A percentile compares a stretch with the other conserved stretches of the same genome.
These are phyloP conservation scores for Notodonta dromedarius DNA, from an alignment of 2,888 invertebrate species.

Conservation along the genomic window DNA sequence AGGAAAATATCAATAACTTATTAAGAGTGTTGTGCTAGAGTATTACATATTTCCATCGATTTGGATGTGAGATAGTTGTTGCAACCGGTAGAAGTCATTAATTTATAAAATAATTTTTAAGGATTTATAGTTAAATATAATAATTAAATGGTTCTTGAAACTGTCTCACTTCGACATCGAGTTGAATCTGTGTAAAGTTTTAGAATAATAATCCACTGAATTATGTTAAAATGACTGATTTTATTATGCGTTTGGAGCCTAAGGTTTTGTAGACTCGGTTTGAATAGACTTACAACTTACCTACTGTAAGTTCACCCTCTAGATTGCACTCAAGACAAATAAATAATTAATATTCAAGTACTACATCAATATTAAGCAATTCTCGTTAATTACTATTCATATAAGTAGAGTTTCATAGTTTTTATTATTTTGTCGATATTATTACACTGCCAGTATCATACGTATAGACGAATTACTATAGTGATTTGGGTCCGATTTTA, in stretches of 20 bases:
- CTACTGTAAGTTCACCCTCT: slow-evolving; percentile 76
- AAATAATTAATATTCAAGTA: slow-evolving; percentile 62
- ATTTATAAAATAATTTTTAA: slow-evolving; percentile 80
- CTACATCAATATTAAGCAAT: slow-evolving; percentile 77
- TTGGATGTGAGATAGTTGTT: slow-evolving; percentile 76
- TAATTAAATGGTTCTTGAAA: slow-evolving; percentile 67
- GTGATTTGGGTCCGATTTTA: slow-evolving; percentile 80
- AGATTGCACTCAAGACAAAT: slow-evolving; percentile 79
- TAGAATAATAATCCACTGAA: slow-evolving; percentile 76
- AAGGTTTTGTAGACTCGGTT: slow-evolving; percentile 82
- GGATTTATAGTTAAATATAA: slow-evolving; percentile 80
- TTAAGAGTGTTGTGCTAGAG: slow-evolving; percentile 84
- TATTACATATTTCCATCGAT: slow-evolving; percentile 69
- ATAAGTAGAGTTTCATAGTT: slow-evolving; percentile 76
- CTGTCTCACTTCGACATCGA: slow-evolving; percentile 79
- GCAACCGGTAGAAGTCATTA: slow-evolving; percentile 80
- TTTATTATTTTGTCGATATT: slow-evolving; percentile 66
- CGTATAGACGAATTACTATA: slow-evolving; percentile 77
- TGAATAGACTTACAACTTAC: slow-evolving; percentile 75
- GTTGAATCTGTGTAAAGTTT: slow-evolving; percentile 81
- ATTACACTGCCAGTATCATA: slow-evolving; percentile 82
- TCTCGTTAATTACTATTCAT: slow-evolving; percentile 80
- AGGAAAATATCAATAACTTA: slow-evolving; percentile 84
- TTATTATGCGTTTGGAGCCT: slow-evolving; percentile 83
- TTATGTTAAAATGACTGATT: slow-evolving; percentile 84